Base-by-base conservation (phyloP, 2,113 vertebrate genomes). In the Zosterops japonicus region DNA sequence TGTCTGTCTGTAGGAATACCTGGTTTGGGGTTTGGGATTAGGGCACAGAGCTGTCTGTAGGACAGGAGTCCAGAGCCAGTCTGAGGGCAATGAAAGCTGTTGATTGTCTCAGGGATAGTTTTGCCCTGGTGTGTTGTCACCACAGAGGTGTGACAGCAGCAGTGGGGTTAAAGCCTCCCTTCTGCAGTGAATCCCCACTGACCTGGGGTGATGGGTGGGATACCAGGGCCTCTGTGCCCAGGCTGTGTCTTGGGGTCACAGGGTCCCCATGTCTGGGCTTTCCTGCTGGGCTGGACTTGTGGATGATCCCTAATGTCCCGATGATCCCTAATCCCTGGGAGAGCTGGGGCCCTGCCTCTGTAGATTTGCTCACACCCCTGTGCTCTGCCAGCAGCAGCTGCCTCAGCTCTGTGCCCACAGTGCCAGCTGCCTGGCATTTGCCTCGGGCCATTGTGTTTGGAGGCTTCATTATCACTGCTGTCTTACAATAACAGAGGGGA, bases 381-480 rank as follows among this genome's bases (percentile, higher is more conserved):
- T 39, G 47, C 83, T n/a, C 28, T 90, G 94, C 96, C 90, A 88
- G 92, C 91, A 36, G 92, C 91, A 93, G 90, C 95, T 94, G 95
- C 74, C 50, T 20, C 53, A 47, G 69, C 87, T 79, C 71, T 2
- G 4, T 5, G 53, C 70, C 87, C 61, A 5, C 31, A 6, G 49
- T 72, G 76, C 92, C 88, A 78, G 60, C 90, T 83, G 77, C 88
- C 64, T 41, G 68, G 35, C 67, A 18, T 75, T 87, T 74, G 65
- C 74, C 76, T 80, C 24, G 28, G 57, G 72, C 89, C 53, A 6
- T 77, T 80, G 83, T 92, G 77, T 84, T 31, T 24, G 46, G 57
- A 44, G 35, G 52, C 36, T 74, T 24, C 60, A 3, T 83, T n/a
- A 5, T 19, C 44, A 16, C 61, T 24, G 31, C 56, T 57, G 35